Percentiles rank a stretch among this genome's conserved stretches.
phyloP scores from a whole-genome alignment of 1,140 invertebrate genomes.

The Trichonephila inaurata region DNA sequence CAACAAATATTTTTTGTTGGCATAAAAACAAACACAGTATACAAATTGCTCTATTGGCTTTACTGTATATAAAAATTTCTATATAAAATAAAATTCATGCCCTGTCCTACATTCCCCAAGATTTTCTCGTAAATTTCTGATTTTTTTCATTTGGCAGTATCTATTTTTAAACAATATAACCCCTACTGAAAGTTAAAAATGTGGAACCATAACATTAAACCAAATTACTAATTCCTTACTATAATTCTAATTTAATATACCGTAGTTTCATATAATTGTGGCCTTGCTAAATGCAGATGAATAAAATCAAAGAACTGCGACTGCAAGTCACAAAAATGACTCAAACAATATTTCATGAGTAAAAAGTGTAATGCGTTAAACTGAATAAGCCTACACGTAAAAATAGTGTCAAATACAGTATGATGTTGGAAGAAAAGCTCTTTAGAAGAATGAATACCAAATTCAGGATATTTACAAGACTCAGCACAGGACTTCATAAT shows the following conservation, averaged over 20 bases:
- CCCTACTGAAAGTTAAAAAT: background rate
- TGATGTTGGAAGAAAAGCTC: slow-evolving; percentile 32
- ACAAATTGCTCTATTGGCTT: too few species aligned
- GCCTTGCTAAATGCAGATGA: background rate
- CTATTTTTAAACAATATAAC: background rate
- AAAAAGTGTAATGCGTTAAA: background rate
- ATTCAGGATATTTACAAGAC: slow-evolving; percentile 11
- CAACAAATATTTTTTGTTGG: too few species aligned
- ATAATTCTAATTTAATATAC: background rate
- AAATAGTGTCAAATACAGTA: slow-evolving; percentile 4
- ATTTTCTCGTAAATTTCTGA: background rate
- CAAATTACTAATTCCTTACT: background rate
- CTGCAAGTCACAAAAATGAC: background rate
- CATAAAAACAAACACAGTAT: too few species aligned
- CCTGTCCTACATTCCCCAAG: background rate
- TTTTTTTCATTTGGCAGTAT: background rate
- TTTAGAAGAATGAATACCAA: slow-evolving; percentile 27
- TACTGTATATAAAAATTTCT: too few species aligned
- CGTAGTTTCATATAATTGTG: background rate
- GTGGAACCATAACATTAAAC: background rate
- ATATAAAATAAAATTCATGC: too few species aligned
- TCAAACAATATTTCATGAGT: background rate
- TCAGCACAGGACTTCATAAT: slow-evolving; percentile 7
- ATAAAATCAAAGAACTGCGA: background rate
- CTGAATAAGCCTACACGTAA: background rate